Evolutionary conservation across 2,113 vertebrate species (phyloP).

Genomic region (Haliaeetus leucogaster): DNA sequence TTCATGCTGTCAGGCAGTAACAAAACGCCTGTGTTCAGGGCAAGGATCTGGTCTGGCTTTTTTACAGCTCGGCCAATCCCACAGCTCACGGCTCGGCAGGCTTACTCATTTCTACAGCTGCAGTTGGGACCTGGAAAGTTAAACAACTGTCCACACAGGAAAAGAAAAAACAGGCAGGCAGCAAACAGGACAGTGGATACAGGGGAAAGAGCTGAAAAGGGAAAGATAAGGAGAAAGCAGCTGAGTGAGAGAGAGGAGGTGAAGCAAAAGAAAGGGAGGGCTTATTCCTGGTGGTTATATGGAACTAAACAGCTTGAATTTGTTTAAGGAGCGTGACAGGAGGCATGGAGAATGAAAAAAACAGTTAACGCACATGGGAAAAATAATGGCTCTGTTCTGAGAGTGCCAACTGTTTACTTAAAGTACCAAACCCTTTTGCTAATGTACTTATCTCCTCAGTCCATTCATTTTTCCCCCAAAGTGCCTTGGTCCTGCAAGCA

Average conservation of each 20-base stretch:
- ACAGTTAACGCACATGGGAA: rapidly evolving
- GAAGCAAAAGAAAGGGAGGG: not conserved
- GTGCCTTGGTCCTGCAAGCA: not conserved
- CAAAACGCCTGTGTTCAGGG: not conserved
- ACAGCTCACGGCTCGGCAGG: not conserved
- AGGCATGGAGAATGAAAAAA: not conserved
- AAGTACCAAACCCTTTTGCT: not conserved
- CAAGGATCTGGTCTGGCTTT: not conserved
- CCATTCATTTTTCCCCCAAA: rapidly evolving
- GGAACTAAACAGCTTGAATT: not conserved
- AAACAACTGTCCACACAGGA: not conserved
- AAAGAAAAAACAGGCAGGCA: not conserved
- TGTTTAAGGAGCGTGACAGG: not conserved
- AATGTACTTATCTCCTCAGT: not conserved
- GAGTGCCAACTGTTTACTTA: not conserved
- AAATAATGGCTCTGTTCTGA: not conserved
- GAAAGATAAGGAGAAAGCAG: not conserved
- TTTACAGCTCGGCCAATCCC: not conserved
- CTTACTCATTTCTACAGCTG: not conserved
- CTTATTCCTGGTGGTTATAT: not conserved
- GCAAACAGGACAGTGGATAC: not conserved
- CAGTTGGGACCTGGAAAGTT: not conserved
- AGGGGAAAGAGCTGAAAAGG: not conserved
- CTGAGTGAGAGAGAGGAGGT: not conserved
- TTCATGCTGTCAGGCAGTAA: not conserved